Percentiles rank a stretch among this genome's conserved stretches.
Evolutionary conservation across 2,797 vertebrate species (phyloP).

Genomic region (Lates japonicus): DNA sequence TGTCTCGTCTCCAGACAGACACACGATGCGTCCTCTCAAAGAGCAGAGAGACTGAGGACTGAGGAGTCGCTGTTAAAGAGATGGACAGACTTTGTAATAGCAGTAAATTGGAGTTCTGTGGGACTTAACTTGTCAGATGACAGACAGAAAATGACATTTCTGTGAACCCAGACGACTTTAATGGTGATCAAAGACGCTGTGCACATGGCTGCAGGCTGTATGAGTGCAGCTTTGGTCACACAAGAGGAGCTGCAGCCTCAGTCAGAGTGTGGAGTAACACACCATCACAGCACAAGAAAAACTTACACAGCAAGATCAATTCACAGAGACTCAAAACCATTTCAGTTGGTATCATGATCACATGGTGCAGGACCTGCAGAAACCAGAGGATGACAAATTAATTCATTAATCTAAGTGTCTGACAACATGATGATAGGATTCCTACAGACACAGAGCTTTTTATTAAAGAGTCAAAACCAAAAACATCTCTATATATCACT

Average conservation of each 20-base stretch:
- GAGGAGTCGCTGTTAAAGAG: constrained; percentile 7
- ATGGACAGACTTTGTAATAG: constrained; percentile 22
- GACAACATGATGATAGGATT: too few species aligned
- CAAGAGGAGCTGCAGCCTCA: not conserved
- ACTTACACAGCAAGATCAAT: too few species aligned
- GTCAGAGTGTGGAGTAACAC: not conserved
- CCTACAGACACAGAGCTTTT: too few species aligned
- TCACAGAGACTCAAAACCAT: not conserved
- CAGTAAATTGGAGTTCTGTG: not conserved
- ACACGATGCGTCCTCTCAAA: not conserved
- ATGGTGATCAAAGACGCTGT: constrained; percentile 9
- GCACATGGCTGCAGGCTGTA: not conserved
- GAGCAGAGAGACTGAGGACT: not conserved
- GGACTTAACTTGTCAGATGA: not conserved
- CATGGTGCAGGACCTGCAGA: too few species aligned
- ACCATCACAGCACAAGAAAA: too few species aligned
- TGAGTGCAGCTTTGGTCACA: not conserved
- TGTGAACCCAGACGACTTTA: constrained; percentile 13
- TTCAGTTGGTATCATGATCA: not conserved
- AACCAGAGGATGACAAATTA: too few species aligned
- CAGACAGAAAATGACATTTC: not conserved
- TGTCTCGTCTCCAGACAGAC: not conserved
- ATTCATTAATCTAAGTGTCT: too few species aligned
- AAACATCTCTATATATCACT: too few species aligned
- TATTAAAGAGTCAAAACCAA: too few species aligned